Conservation (phyloP, 2,113 vertebrate genomes). For the Henicopernis longicauda region DNA sequence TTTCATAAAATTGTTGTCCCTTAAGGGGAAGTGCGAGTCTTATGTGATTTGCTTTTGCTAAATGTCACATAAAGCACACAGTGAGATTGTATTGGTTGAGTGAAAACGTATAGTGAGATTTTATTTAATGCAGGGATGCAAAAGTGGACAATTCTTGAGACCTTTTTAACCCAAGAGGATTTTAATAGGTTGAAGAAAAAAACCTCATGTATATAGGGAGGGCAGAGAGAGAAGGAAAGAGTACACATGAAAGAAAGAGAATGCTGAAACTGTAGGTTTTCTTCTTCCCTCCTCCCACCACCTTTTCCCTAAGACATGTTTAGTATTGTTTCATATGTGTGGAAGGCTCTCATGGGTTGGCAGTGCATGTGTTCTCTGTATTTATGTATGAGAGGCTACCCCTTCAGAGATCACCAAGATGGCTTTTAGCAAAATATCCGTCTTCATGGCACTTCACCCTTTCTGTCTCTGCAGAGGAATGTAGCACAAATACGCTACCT, state of each 20-base stretch:
- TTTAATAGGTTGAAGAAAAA: not conserved
- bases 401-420: not conserved
- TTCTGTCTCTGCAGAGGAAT: accelerated
- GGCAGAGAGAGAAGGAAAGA: not conserved
- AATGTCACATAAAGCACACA: not conserved
- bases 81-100: not conserved
- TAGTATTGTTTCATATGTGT: not conserved
- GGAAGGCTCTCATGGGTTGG: not conserved
- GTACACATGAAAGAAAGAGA: not conserved
- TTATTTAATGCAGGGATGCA: not conserved
- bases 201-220: not conserved
- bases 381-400: not conserved
- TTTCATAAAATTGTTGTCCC: not conserved
- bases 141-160: not conserved
- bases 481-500: not conserved
- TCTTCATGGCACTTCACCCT: not conserved
- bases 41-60: not conserved
- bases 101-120: not conserved
- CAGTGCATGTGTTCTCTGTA: not conserved
- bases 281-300: not conserved
- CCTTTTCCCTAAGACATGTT: not conserved
- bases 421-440: not conserved
- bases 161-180: not conserved
- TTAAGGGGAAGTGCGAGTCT: not conserved
- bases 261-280: not conserved